Evolutionary conservation across 1,140 invertebrate genomes (phyloP), one percentile per base, ranked within the genome.

Genomic region (Drosophila aff.): DNA sequence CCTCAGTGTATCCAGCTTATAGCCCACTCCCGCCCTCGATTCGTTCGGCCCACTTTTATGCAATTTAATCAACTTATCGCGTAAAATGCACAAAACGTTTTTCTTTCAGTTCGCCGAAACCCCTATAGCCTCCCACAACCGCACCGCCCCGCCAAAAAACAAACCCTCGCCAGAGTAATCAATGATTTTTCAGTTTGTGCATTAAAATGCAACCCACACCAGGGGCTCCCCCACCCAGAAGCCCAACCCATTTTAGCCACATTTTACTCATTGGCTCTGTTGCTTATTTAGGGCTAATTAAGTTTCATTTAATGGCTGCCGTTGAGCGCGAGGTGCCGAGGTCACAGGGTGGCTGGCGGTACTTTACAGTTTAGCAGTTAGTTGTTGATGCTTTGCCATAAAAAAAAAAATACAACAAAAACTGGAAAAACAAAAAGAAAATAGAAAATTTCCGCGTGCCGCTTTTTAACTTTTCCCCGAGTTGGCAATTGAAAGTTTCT

Each of bases 51-150:
- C 85, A 81, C 78, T 81, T 80, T 76, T 79, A 79, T 90, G 81
- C 79, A 90, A 90, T 90, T 90, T 90, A 90, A 90, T 90, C 85
- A 89, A 89, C 85, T 89, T 84, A 84, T 74, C 81, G 81, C 66
- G 58, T 68, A 76, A 80, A 87, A 82, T 78, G 68, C 73, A 77
- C 61, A 82, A 77, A 85, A 57, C 60, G 58, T 59, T 82, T 82
- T 78, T 59, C 57, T 63, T 65, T 55, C 47, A 60, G 55, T 66
- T 67, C 28, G 43, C 47, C 60, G 53, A 13, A n/a, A 21, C 8
- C 52, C 13, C 4, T 1, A 46, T 6, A 26, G 7, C 31, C 13
- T 3, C 4, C 33, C 13, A 7, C 52, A 15, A 28, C n/a, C 50
- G 50, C 52, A 15, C 31, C 11, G 1, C 18, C 33, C 21, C 18